Conservation (phyloP, 2,113 vertebrate species). For the Morone saxatilis region DNA sequence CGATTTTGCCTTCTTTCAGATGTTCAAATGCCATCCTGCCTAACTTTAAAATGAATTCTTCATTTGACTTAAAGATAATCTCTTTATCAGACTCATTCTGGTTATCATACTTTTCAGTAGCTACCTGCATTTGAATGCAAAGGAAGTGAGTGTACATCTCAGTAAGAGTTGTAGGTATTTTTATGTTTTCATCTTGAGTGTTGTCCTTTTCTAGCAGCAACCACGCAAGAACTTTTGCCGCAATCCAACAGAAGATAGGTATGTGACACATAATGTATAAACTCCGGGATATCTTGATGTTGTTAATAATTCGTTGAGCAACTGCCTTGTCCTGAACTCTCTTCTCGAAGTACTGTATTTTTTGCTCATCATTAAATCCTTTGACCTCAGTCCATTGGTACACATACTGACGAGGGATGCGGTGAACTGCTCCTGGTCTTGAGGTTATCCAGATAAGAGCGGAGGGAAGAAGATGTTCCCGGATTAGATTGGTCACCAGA, state of each 20-base stretch:
- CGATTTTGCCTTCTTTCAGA: conserved; percentile 13
- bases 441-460: conserved; percentile 57
- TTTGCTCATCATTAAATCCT: conserved; percentile 61
- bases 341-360: conserved; percentile 52
- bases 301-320: conserved; percentile 26
- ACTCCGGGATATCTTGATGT: conserved; percentile 29
- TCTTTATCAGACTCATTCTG: neutral
- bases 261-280: conserved; percentile 64
- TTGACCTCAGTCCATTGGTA: conserved; percentile 43
- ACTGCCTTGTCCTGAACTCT: conserved; percentile 27
- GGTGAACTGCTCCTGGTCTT: conserved; percentile 37
- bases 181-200: neutral
- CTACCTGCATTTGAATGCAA: neutral
- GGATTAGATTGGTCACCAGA: conserved; percentile 57
- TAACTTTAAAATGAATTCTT: conserved; percentile 44
- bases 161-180: conserved; percentile 49
- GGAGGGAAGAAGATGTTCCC: conserved; percentile 36
- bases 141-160: conserved; percentile 60
- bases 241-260: conserved; percentile 60
- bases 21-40: conserved; percentile 56
- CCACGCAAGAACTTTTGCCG: neutral
- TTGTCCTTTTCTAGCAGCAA: conserved; percentile 18
- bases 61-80: conserved; percentile 16
- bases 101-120: neutral
- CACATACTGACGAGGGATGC: neutral